Base-by-base conservation (phyloP, 2,888 invertebrate species). In the Acanthopleura granulata region DNA sequence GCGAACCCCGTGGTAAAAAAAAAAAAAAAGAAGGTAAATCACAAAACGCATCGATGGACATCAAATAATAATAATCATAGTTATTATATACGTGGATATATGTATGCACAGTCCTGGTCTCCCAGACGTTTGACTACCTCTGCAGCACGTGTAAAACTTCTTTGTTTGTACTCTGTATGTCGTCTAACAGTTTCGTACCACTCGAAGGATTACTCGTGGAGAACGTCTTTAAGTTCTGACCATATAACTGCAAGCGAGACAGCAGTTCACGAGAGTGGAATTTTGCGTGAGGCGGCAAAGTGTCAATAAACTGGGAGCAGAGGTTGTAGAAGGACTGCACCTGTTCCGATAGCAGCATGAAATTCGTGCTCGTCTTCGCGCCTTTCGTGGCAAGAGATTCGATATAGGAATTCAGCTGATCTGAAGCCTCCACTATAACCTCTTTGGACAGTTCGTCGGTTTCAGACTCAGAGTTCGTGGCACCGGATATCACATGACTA, bases 281-380 rank as follows among this genome's bases (percentile, higher is more conserved):
- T 87, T 97, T 95, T 72, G 95, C 94, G 88, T 96, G 96, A 25
- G 96, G 95, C 16, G 96, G 95, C 86, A 95, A 94, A 80, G 93
- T 93, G 83, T 97, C 97, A 22, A 95, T 95, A 86, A 95, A 96
- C 82, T 94, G 94, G 85, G 94, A 93, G 91, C 97, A 97, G 81
- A 95, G 94, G 27, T 94, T 94, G 87, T 96, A 95, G 85, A 97
- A 93, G 81, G 95, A 93, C 83, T 95, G 95, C 87, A 92, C 93
- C 89, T 95, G 95, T 86, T 95, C 95, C 18, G 95, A 95, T 40
- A 95, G 91, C 84, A 95, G 94, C 77, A 95, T 92, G 93, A 95
- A 95, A 80, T 94, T 94, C n/a, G 94, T 87, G 76, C 89, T 88
- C 57, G 87, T 84, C 79, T 89, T 89, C 77, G 83, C 86, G 50